phyloP scores from a whole-genome alignment of 2,888 invertebrate genomes.

The Oligia latruncula region DNA sequence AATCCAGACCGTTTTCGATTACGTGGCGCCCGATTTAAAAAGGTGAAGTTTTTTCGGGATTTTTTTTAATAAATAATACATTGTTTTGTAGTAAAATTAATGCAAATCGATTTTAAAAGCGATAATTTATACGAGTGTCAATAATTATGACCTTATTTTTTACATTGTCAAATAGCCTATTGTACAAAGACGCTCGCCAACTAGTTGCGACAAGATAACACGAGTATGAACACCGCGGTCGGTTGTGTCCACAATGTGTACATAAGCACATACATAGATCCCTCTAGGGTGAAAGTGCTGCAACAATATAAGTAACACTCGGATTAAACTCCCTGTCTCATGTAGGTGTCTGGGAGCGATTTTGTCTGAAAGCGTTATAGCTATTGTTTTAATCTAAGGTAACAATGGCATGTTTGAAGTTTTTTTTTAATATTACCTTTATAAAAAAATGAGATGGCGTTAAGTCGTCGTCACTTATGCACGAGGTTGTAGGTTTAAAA shows the following conservation, averaged over 20 bases:
- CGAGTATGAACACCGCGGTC: conserved; percentile 24
- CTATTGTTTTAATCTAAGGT: background rate
- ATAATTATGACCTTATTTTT: too few relatives aligned
- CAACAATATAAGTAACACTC: conserved; percentile 55
- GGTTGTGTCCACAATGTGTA: conserved; percentile 38
- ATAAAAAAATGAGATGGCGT: background rate
- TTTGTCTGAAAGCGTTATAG: background rate
- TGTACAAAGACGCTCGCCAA: conserved; percentile 31
- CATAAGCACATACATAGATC: conserved; percentile 19
- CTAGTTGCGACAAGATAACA: conserved; percentile 46
- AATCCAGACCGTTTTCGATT: too few relatives aligned
- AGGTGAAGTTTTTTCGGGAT: too few relatives aligned
- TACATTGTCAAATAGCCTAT: too few relatives aligned
- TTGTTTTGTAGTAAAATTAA: too few relatives aligned
- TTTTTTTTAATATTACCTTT: background rate
- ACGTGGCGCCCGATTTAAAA: too few relatives aligned
- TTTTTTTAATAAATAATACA: too few relatives aligned
- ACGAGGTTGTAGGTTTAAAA: background rate
- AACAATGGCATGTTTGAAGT: background rate
- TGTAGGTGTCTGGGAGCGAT: background rate
- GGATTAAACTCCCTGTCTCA: conserved; percentile 35
- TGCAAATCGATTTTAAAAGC: too few relatives aligned
- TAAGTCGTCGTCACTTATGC: background rate
- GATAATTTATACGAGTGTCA: too few relatives aligned
- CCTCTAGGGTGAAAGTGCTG: conserved; percentile 24